phyloP scores from a whole-genome alignment of 2,113 vertebrate genomes.

The Rissa tridactyla region DNA sequence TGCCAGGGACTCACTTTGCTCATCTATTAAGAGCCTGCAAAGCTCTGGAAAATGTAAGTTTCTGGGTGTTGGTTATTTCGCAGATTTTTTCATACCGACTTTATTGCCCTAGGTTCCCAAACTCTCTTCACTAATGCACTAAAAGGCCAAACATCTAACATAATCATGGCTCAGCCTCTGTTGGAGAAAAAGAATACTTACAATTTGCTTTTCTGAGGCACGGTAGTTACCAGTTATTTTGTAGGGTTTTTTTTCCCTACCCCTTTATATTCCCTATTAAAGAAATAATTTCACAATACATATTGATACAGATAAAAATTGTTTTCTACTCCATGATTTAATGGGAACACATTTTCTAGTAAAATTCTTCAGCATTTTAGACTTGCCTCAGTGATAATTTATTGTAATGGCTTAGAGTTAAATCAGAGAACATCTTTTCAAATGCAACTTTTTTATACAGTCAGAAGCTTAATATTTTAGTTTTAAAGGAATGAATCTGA shows the following conservation, averaged over 20 bases:
- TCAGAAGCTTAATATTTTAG: background rate
- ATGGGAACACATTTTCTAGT: background rate
- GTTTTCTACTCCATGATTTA: background rate
- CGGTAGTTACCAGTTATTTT: background rate
- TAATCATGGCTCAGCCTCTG: rapidly evolving
- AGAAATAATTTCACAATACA: background rate
- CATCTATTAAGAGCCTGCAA: background rate
- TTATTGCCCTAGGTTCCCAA: background rate
- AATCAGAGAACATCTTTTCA: background rate
- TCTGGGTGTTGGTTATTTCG: background rate
- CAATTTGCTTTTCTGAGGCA: background rate
- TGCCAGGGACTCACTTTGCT: background rate
- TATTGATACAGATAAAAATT: background rate
- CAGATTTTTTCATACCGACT: rapidly evolving
- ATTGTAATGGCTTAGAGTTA: background rate
- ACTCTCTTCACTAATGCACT: background rate
- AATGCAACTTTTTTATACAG: background rate
- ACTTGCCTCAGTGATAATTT: background rate
- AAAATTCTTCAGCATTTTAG: background rate
- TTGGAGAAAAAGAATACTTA: background rate
- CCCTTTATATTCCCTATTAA: background rate
- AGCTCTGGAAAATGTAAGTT: background rate
- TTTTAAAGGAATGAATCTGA: background rate
- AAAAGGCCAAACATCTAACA: background rate
- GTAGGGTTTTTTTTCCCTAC: rapidly evolving